phyloP scores from a whole-genome alignment of 1,140 invertebrate genomes.

The Periplaneta americana region DNA sequence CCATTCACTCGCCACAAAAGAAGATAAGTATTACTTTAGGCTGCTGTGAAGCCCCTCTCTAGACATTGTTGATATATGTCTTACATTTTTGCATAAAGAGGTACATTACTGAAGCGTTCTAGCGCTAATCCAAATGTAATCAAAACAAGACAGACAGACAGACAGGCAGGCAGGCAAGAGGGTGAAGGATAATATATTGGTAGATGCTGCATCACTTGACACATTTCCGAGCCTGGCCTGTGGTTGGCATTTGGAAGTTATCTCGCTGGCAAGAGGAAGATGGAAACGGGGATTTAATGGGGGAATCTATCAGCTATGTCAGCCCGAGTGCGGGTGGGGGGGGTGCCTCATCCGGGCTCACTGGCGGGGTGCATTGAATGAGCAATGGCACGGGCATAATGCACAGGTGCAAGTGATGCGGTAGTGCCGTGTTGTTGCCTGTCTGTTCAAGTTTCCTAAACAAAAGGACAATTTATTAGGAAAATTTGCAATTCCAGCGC shows the following conservation, averaged over 20 bases:
- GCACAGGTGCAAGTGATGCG: neutral
- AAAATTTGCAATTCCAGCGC: neutral
- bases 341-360: neutral
- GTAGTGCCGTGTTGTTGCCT: neutral
- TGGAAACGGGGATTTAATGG: neutral
- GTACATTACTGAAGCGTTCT: constrained; percentile 17
- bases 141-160: constrained; percentile 5
- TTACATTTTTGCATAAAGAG: constrained; percentile 18
- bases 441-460: neutral
- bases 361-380: neutral
- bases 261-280: neutral
- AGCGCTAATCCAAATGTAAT: constrained; percentile 16
- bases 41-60: neutral
- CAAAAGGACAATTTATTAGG: neutral
- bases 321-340: neutral
- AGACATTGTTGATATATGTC: constrained; percentile 16
- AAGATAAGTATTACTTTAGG: neutral
- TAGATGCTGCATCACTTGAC: neutral
- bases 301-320: neutral
- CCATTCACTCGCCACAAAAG: constrained; percentile 12
- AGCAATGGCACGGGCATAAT: neutral
- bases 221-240: neutral
- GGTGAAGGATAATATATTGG: neutral
- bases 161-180: neutral
- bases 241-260: neutral